Base-by-base conservation (phyloP, 2,797 vertebrate genomes). In the Knipowitschia caucasica region DNA sequence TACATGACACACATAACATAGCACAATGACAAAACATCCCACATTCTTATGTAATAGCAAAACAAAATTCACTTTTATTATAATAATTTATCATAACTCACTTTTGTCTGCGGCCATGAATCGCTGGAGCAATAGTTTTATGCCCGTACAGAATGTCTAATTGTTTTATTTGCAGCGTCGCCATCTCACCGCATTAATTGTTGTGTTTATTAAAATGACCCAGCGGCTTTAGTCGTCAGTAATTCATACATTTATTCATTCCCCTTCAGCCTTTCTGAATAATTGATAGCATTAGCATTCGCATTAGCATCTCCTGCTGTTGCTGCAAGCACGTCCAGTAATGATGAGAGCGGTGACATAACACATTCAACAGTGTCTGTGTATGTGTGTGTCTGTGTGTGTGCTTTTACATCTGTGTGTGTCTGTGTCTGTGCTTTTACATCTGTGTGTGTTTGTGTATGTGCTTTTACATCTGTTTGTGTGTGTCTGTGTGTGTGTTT, bases 211-310 rank as follows among this genome's bases (percentile, higher is more conserved):
- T 20, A 17, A 18, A 20, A 38, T 9, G 35, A 2, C 35, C 35
- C 2, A 15, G 8, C 35, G 8, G 8, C 35, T 17, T 20, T 38
- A 18, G 35, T 7, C 7, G 7, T 14, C 14, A 15, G 42, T 44
- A 46, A 17, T 17, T 6, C 43, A 29, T 30, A 18, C 15, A 46
- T 30, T 47, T 47, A 47, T 47, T 47, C 45, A 47, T 47, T 21
- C 11, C 4, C 18, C 27, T 10, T 20, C 25, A 9, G 23, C 12
- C n/a, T 18, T 38, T 20, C 21, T 47, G 21, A 47, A 47, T 47
- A 10, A 47, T 47, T 47, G 10, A 31, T 21, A 31, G 15, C 17
- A 18, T 31, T 31, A 30, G 40, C 35, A 18, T 38, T 17, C 18
- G 11, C 45, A n/a, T n/a, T n/a, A n/a, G n/a, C n/a, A n/a, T n/a